phyloP scores from a whole-genome alignment of 2,888 invertebrate genomes.

The Autographa pulchrina region DNA sequence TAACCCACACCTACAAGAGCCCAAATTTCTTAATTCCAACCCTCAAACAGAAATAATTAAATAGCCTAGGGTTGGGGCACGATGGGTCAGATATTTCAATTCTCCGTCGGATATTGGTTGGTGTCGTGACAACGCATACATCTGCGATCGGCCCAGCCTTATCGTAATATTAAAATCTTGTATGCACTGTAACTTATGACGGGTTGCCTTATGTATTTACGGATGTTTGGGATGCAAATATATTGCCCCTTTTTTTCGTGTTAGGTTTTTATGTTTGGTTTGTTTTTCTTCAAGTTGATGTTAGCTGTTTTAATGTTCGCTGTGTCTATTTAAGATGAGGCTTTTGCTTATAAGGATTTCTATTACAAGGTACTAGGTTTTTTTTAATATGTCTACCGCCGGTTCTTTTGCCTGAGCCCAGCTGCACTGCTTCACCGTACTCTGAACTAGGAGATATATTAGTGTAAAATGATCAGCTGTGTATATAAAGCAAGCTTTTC shows the following conservation, averaged over 20 bases:
- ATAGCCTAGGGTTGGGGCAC: conserved; percentile 34
- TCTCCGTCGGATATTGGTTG: conserved; percentile 87
- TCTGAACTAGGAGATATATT: too few species aligned
- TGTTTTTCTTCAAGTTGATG: background rate
- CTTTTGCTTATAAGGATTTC: too few species aligned
- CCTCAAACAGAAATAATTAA: conserved; percentile 40
- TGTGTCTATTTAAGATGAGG: too few species aligned
- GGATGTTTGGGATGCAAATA: conserved; percentile 66
- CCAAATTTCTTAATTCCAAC: background rate
- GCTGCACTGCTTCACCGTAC: too few species aligned
- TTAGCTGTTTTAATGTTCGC: background rate
- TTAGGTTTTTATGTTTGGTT: conserved; percentile 21
- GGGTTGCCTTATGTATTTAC: conserved; percentile 66
- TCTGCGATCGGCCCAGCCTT: conserved; percentile 76
- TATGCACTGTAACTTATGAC: conserved; percentile 76
- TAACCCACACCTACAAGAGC: background rate
- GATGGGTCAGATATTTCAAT: conserved; percentile 88
- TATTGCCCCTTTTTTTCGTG: conserved; percentile 51
- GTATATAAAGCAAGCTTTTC: too few species aligned
- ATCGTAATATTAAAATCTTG: conserved; percentile 86
- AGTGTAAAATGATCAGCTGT: too few species aligned
- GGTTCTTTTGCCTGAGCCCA: too few species aligned
- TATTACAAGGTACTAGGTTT: too few species aligned
- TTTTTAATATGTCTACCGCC: too few species aligned
- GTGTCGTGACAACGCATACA: conserved; percentile 86